Evolutionary conservation across 2,888 invertebrate genomes (phyloP).

Genomic region (Teleiodes luculella): DNA sequence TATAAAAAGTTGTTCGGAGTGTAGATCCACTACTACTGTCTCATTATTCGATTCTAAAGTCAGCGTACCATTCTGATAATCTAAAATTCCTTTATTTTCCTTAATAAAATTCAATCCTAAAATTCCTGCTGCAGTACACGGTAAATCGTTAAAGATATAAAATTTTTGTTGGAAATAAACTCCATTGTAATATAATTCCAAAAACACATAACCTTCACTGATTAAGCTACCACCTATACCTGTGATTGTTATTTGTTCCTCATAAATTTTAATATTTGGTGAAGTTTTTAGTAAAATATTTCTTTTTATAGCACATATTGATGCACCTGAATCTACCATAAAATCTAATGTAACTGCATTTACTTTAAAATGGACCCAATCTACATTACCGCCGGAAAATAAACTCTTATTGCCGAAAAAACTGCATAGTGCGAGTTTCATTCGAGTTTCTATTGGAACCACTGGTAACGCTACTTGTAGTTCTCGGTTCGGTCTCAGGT

Average conservation of each 20-base stretch:
- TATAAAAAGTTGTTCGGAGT: background rate
- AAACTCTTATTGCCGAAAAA: background rate
- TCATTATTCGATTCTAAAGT: background rate
- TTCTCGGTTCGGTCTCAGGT: background rate
- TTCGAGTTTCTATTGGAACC: background rate
- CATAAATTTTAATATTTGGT: no score
- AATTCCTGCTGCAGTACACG: conserved; percentile 10
- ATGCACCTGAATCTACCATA: background rate
- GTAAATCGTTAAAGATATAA: conserved; percentile 8
- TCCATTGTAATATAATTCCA: no score
- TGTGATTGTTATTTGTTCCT: background rate
- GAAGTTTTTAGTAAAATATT: no score
- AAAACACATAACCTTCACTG: conserved; percentile 6
- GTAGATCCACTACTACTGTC: background rate
- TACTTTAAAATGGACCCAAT: background rate
- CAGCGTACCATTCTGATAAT: background rate
- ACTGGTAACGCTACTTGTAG: background rate
- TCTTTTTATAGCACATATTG: no score
- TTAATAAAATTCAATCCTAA: conserved; percentile 5
- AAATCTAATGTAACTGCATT: background rate
- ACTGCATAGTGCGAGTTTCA: no score
- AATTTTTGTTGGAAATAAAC: conserved; percentile 12
- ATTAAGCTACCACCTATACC: conserved; percentile 13
- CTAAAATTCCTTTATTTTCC: background rate
- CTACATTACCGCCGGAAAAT: background rate